A percentile compares a stretch with the other conserved stretches of the same genome.
Evolutionary conservation across 2,113 vertebrate genomes (phyloP).

Genomic region (Atherinomorus stipes): DNA sequence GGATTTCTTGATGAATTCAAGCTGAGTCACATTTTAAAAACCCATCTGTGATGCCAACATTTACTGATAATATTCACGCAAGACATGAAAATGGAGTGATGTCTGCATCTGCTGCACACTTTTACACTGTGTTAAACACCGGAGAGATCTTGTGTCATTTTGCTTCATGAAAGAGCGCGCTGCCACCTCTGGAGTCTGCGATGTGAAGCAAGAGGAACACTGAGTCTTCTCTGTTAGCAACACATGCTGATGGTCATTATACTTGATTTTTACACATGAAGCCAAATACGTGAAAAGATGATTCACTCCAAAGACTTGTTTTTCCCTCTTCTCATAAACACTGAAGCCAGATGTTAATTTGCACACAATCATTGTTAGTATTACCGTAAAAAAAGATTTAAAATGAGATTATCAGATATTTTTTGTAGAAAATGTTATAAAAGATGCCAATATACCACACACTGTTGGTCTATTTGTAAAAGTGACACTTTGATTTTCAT

Average conservation of each 20-base stretch:
- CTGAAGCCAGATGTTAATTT: conserved; percentile 57
- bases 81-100: conserved; percentile 12
- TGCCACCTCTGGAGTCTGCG: conserved; percentile 45
- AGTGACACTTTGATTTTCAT: conserved; percentile 40
- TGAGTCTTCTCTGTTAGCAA: conserved; percentile 27
- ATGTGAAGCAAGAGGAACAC: conserved; percentile 18
- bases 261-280: conserved; percentile 69
- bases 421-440: conserved; percentile 67
- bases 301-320: conserved; percentile 74
- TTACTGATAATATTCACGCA: neutral
- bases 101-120: conserved; percentile 51
- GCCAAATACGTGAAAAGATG: conserved; percentile 73
- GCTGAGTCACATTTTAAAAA: conserved; percentile 30
- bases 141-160: conserved; percentile 21
- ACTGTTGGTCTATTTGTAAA: conserved; percentile 53
- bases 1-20: conserved; percentile 41
- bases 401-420: conserved; percentile 67
- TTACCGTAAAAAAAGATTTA: conserved; percentile 22
- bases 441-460: conserved; percentile 65
- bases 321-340: conserved; percentile 49
- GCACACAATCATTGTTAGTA: conserved; percentile 60
- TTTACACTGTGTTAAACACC: conserved; percentile 63
- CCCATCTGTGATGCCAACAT: conserved; percentile 36
- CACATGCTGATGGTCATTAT: conserved; percentile 44
- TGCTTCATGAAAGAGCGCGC: conserved; percentile 25